Conservation (phyloP, 2,113 vertebrate species). For the Lophotis ruficrista region DNA sequence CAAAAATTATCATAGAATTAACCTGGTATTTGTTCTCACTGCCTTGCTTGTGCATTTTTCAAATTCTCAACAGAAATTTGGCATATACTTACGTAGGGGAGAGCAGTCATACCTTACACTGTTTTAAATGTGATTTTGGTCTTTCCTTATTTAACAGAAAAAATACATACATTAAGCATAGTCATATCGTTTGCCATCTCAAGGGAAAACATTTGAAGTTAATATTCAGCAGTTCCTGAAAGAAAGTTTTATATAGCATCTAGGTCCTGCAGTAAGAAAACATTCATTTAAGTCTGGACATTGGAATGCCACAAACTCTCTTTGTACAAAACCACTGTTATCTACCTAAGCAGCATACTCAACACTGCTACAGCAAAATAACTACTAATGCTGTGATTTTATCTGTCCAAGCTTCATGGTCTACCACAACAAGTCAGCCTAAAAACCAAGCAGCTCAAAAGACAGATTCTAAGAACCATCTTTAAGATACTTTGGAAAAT, state of each 20-base stretch:
- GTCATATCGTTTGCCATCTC: background rate
- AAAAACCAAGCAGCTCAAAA: background rate
- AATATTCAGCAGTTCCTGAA: background rate
- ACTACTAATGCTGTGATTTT: background rate
- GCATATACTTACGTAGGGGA: background rate
- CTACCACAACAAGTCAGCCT: background rate
- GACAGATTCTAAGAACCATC: background rate
- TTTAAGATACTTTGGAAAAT: background rate
- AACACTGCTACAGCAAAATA: background rate
- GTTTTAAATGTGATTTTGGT: background rate
- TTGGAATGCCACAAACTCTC: background rate
- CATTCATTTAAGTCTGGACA: background rate
- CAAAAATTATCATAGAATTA: background rate
- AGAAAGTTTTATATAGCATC: background rate
- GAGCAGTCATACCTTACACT: background rate
- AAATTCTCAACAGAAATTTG: background rate
- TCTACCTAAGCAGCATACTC: background rate
- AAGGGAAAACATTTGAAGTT: background rate
- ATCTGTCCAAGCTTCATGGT: background rate
- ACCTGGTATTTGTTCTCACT: background rate
- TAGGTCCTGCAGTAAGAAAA: background rate
- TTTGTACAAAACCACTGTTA: background rate
- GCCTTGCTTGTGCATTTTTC: background rate
- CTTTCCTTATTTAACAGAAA: background rate
- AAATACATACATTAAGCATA: background rate